These are phyloP conservation scores for Fundulus diaphanus DNA, from an alignment of 2,797 vertebrate species.

Conservation along the genomic window DNA sequence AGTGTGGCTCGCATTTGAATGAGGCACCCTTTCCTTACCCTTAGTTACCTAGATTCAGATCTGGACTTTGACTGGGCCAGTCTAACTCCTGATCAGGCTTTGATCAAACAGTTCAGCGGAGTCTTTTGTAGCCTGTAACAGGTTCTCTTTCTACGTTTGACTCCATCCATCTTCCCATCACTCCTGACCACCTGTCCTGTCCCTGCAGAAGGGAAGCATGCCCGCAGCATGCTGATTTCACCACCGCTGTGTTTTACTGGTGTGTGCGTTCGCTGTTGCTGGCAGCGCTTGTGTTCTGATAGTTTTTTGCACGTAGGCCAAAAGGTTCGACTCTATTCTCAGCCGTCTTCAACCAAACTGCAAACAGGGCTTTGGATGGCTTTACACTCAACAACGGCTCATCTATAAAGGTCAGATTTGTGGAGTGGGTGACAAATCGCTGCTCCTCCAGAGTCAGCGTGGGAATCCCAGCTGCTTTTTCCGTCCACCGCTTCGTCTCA, in stretches of 20 bases:
- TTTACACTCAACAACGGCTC: too few species aligned
- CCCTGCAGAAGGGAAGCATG: too few species aligned
- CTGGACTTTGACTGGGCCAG: not conserved
- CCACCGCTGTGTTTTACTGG: not conserved
- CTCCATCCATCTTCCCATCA: not conserved
- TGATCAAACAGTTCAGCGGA: not conserved
- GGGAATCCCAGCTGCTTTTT: too few species aligned
- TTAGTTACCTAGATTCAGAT: not conserved
- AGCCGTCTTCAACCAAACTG: not conserved
- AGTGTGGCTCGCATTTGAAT: not conserved
- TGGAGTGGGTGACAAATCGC: too few species aligned
- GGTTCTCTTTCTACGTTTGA: not conserved
- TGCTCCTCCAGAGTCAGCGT: too few species aligned
- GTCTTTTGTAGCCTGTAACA: not conserved
- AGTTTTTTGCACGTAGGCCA: not conserved
- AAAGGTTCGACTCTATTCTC: not conserved
- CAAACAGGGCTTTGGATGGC: not conserved
- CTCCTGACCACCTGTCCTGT: not conserved
- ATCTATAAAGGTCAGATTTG: too few species aligned
- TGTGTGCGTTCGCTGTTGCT: not conserved
- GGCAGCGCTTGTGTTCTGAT: not conserved
- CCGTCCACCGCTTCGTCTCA: too few species aligned
- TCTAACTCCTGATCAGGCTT: not conserved
- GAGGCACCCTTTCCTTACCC: too few species aligned
- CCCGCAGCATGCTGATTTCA: not conserved